phyloP scores from a whole-genome alignment of 2,888 invertebrate species.

The Myopa tessellatipennis region DNA sequence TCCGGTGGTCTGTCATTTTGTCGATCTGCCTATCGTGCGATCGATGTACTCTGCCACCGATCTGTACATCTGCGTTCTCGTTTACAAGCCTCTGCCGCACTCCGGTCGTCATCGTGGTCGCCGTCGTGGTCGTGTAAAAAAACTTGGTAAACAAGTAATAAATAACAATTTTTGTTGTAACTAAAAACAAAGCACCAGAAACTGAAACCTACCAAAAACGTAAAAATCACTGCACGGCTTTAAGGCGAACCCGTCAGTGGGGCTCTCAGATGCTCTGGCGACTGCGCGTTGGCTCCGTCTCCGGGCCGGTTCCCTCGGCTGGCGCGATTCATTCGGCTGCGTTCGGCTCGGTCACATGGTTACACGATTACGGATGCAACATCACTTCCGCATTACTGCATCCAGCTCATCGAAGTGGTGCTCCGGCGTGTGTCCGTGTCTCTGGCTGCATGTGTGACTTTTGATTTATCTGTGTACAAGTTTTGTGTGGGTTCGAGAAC shows the following conservation, averaged over 20 bases:
- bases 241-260: neutral
- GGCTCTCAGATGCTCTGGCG: neutral
- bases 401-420: constrained; percentile 43
- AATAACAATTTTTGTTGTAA: constrained; percentile 49
- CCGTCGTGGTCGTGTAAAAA: neutral
- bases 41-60: too few species aligned
- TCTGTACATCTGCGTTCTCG: too few species aligned
- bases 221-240: neutral
- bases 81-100: too few species aligned
- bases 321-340: neutral
- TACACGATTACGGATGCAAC: constrained; percentile 42
- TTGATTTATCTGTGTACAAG: neutral
- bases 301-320: neutral
- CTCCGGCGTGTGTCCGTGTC: constrained; percentile 18
- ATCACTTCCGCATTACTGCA: constrained; percentile 50
- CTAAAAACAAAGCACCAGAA: neutral
- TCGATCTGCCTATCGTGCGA: too few species aligned
- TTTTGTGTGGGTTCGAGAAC: neutral
- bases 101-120: too few species aligned
- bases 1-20: too few species aligned
- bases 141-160: constrained; percentile 57
- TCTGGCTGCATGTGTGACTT: constrained; percentile 16
- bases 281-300: neutral
- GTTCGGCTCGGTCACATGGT: constrained; percentile 39
- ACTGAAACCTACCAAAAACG: neutral